These are phyloP conservation scores for Sisor rabdophorus DNA, from an alignment of 2,113 vertebrate genomes.

Conservation along the genomic window DNA sequence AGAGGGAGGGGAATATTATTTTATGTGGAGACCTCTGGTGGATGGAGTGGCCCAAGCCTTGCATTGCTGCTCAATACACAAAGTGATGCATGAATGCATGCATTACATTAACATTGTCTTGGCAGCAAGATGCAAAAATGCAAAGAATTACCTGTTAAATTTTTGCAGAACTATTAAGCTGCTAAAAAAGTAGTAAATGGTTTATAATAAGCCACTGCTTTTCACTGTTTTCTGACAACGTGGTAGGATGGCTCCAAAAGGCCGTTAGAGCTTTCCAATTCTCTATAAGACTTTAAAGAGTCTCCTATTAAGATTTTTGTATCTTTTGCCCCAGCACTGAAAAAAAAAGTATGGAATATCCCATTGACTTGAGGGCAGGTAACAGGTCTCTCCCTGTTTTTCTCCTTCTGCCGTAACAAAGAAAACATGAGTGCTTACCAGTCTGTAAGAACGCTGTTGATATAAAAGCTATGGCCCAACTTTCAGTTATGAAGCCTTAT, in stretches of 20 bases:
- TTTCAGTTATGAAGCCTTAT: conserved; percentile 66
- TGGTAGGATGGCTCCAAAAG: conserved; percentile 43
- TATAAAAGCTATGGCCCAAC: conserved; percentile 68
- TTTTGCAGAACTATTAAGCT: conserved; percentile 69
- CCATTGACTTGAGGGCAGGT: conserved; percentile 65
- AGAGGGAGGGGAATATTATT: conserved; percentile 60
- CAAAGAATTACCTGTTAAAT: neutral
- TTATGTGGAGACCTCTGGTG: conserved; percentile 59
- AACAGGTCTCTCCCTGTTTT: conserved; percentile 57
- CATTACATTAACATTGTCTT: conserved; percentile 53
- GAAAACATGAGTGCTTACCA: conserved; percentile 66
- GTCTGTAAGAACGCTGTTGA: conserved; percentile 60
- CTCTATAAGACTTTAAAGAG: conserved; percentile 48
- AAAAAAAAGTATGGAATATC: conserved; percentile 70
- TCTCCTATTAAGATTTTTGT: conserved; percentile 61
- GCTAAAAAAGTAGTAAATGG: conserved; percentile 71
- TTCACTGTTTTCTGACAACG: conserved; percentile 61
- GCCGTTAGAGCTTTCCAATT: conserved; percentile 46
- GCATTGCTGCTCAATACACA: conserved; percentile 59
- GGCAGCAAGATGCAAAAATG: conserved; percentile 36
- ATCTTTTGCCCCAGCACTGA: conserved; percentile 60
- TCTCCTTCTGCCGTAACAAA: conserved; percentile 51
- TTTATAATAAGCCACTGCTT: conserved; percentile 65
- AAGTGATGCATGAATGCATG: too few relatives aligned
- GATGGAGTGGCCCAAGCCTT: conserved; percentile 64